phyloP scores from a whole-genome alignment of 1,140 invertebrate species.

The Drosophila saltans region DNA sequence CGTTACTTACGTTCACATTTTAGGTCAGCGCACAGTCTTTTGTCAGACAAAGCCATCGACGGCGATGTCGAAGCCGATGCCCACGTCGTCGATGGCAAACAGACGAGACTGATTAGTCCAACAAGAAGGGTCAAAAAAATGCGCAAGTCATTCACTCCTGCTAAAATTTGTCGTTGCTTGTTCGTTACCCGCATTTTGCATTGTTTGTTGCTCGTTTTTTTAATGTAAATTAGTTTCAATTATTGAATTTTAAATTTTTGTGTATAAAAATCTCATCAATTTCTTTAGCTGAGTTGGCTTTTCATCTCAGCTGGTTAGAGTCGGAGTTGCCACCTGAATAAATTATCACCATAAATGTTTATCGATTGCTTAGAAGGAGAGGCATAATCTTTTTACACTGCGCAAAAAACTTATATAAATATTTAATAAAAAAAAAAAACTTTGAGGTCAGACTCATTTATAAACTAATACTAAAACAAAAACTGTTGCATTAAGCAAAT shows the following conservation, averaged over 20 bases:
- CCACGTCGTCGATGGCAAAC: conserved; percentile 64
- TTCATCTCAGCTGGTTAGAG: conserved; percentile 62
- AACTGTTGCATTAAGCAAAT: too few species aligned
- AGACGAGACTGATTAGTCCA: conserved; percentile 48
- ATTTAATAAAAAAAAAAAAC: not conserved
- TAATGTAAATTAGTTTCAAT: conserved; percentile 36
- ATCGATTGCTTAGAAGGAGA: not conserved
- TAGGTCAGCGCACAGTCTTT: conserved; percentile 86
- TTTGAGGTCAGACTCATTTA: too few species aligned
- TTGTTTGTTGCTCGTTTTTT: conserved; percentile 47
- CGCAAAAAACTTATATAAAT: not conserved
- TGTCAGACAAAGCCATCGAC: conserved; percentile 84
- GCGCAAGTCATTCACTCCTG: conserved; percentile 21
- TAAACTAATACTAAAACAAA: too few species aligned
- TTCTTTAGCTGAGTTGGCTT: conserved; percentile 63
- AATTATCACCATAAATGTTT: conserved; percentile 7
- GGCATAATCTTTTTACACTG: not conserved
- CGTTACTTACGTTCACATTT: conserved; percentile 85
- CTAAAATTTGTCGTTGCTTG: conserved; percentile 48
- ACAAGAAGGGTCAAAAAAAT: conserved; percentile 36
- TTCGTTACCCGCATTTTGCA: conserved; percentile 72
- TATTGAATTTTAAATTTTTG: conserved; percentile 53
- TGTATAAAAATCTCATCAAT: conserved; percentile 69
- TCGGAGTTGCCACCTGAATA: conserved; percentile 14
- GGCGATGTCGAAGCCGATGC: conserved; percentile 35